Conservation (phyloP, 2,888 invertebrate genomes). For the Tetranychus piercei region DNA sequence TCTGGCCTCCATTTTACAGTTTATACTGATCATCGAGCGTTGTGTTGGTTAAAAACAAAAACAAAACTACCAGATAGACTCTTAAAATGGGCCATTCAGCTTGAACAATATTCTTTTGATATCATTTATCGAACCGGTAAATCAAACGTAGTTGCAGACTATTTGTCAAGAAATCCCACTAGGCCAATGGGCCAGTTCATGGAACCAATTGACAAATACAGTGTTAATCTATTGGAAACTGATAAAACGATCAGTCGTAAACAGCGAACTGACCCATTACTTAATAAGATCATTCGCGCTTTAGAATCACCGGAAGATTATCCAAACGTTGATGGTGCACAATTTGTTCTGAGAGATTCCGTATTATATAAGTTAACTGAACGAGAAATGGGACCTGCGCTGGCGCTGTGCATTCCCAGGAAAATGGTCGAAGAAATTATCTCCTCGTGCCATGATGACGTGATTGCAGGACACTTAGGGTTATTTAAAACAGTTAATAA, state of each 20-base stretch:
- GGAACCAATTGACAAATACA: too few species aligned
- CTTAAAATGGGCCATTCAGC: background rate
- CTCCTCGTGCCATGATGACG: background rate
- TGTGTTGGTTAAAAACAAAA: background rate
- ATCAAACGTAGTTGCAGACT: background rate
- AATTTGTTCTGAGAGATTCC: background rate
- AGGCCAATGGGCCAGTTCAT: too few species aligned
- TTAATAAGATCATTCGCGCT: background rate
- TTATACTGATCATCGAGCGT: background rate
- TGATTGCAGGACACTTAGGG: conserved; percentile 8
- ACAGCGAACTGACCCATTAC: background rate
- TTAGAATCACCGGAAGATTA: background rate
- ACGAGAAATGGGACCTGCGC: background rate
- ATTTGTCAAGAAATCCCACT: background rate
- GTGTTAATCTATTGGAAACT: too few species aligned
- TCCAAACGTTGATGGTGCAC: background rate
- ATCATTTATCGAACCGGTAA: background rate
- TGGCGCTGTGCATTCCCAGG: background rate
- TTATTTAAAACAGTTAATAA: background rate
- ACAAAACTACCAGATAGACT: background rate
- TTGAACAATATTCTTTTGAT: background rate
- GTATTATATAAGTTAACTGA: background rate
- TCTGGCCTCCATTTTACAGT: background rate
- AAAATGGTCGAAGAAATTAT: background rate
- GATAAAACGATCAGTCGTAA: too few species aligned